Percentiles rank a stretch among this genome's conserved stretches.
These are phyloP conservation scores for Epinotia nisella DNA, from an alignment of 2,888 invertebrate species.

Conservation along the genomic window DNA sequence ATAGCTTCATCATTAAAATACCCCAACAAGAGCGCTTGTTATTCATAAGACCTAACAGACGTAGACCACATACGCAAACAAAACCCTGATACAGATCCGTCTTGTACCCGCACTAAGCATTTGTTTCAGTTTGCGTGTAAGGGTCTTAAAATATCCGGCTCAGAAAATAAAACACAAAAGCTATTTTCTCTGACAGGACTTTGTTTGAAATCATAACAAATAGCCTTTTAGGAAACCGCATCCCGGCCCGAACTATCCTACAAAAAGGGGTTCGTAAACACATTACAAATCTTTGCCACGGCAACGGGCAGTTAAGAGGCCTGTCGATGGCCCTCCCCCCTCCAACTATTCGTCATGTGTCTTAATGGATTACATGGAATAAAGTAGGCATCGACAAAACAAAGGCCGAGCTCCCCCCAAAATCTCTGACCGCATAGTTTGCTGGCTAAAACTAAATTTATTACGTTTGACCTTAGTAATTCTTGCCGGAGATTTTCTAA, in stretches of 20 bases:
- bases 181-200: constrained; percentile 79
- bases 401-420: constrained; percentile 74
- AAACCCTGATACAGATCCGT: constrained; percentile 29
- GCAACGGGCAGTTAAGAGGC: constrained; percentile 74
- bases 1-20: background rate
- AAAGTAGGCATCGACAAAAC: constrained; percentile 82
- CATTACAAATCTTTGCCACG: constrained; percentile 79
- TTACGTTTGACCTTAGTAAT: constrained; percentile 83
- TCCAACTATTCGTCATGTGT: constrained; percentile 77
- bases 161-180: constrained; percentile 78
- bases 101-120: constrained; percentile 50
- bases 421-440: constrained; percentile 82
- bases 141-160: constrained; percentile 71
- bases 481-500: constrained; percentile 79
- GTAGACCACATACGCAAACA: constrained; percentile 33
- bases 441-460: constrained; percentile 82
- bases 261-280: constrained; percentile 77
- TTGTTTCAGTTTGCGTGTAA: constrained; percentile 62
- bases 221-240: constrained; percentile 82
- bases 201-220: constrained; percentile 84
- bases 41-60: constrained; percentile 17
- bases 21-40: background rate
- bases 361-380: constrained; percentile 82
- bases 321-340: constrained; percentile 77
- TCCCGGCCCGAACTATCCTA: constrained; percentile 77